Base-by-base conservation (phyloP, 2,113 vertebrate genomes). In the Scomber japonicus region DNA sequence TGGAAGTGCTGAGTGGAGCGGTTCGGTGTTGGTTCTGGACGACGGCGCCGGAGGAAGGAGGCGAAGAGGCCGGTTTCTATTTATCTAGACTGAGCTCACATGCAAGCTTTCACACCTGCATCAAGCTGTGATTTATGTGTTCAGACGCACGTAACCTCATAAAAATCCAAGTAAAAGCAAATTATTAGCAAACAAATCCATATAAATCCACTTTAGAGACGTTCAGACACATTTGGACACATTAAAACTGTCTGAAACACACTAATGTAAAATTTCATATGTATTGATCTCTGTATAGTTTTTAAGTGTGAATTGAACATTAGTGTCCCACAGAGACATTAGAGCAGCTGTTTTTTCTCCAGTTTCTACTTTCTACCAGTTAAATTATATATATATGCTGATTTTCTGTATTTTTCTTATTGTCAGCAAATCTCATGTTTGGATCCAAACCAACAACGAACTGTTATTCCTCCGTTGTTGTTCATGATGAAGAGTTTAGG, bases 1-100 rank as follows among this genome's bases (percentile, higher is more conserved):
- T 66, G 21, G 14, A 81, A 76, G 45, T 45, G 76, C 81, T 87
- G 81, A 81, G 63, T 35, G 24, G 60, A 51, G 62, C 5, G 6
- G 49, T 3, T 71, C 21, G 60, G 31, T 70, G 77, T 83, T 60
- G 44, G 51, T 35, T 9, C 30, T 65, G 55, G 46, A 82, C 17
- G 45, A 3, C 14, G 49, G 19, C 48, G 48, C 59, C 54, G 46
- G n/a, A 21, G 49, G 60, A 67, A 13, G 13, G 60, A 21, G 11
- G 56, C 21, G 46, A 8, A 13, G 17, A 40, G 67, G 55, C 12
- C 11, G 55, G 68, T 72, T 30, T 76, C 73, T 57, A 44, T 79
- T 59, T 44, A 59, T 30, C 45, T 4, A 13, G 21, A 73, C 49
- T 2, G 1, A 53, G 30, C 27, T 14, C 0, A 12, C 27, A 9